Evolutionary conservation across 2,797 vertebrate species (phyloP), one percentile per base, ranked within the genome.

Genomic region (Rachycentron canadum): DNA sequence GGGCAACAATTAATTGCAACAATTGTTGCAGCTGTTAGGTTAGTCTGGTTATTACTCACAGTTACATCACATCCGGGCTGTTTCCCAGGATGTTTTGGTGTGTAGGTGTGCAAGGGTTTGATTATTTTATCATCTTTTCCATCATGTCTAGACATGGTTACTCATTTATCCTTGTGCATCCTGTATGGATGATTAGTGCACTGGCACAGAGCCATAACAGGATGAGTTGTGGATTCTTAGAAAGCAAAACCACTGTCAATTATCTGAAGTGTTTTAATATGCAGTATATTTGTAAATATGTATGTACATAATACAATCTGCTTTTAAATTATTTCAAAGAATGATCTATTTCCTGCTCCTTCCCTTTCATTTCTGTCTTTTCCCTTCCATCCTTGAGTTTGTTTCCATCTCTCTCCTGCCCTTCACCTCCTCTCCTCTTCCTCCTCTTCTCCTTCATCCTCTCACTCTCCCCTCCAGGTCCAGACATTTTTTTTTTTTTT

Each of bases 401-500:
- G 43, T 69, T 78, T 59, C 73, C 66, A 28, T 65, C 23, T 28
- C 40, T 50, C 32, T 57, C 23, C 10, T 85, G 82, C 55, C 87
- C 81, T 90, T 90, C 86, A 83, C 79, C 88, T 81, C 58, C 75
- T 70, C 76, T 69, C 45, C 47, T 67, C 55, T 32, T 57, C 66
- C 63, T 73, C 66, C 73, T 17, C 53, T 36, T 66, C 70, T 86
- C 66, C 78, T 80, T 64, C 83, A 85, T 91, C 86, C 85, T 81
- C 86, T 86, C 75, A 28, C 82, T 88, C 78, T 88, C 72, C 74
- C 61, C 80, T 81, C 63, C 78, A 78, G 56, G 78, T 90, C 81
- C 83, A 67, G 72, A 66, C 85, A 81, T 68, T 64, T 32, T 85
- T 90, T 86, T 87, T 88, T 81, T n/a, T 73, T 57, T 68, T 84